These are phyloP conservation scores for Xiphophorus maculatus DNA, from an alignment of 2,113 vertebrate species.

Conservation along the genomic window DNA sequence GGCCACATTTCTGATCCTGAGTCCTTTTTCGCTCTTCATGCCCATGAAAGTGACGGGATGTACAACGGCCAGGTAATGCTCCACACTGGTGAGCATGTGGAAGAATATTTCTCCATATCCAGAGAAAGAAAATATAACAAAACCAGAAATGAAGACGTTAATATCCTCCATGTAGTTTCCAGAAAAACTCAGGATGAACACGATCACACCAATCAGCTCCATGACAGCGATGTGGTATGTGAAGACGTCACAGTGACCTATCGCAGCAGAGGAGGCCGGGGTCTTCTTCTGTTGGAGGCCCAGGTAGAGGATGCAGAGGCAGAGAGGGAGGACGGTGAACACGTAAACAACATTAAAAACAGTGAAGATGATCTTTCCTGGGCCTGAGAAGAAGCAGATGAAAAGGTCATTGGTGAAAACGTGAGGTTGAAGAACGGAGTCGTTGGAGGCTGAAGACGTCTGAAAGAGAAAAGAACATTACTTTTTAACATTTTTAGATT, in stretches of 20 bases:
- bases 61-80: constrained; percentile 4
- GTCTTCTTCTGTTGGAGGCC: background rate
- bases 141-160: background rate
- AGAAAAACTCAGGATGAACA: background rate
- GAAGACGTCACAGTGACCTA: background rate
- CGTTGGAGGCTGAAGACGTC: background rate
- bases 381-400: background rate
- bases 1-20: background rate
- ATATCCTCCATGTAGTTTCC: background rate
- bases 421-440: too few relatives aligned
- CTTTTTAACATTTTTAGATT: background rate
- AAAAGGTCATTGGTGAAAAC: rapidly evolving
- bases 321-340: background rate
- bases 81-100: constrained; percentile 19
- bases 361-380: background rate
- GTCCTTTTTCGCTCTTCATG: background rate
- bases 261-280: background rate
- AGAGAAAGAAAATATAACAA: background rate
- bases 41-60: constrained; percentile 4
- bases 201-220: background rate
- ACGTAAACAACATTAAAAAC: background rate
- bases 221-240: background rate
- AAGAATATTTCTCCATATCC: background rate
- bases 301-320: background rate
- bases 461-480: constrained; percentile 1